Evolutionary conservation across 1,140 invertebrate genomes (phyloP), one percentile per base, ranked within the genome.

Genomic region (Drosophila ironensis): DNA sequence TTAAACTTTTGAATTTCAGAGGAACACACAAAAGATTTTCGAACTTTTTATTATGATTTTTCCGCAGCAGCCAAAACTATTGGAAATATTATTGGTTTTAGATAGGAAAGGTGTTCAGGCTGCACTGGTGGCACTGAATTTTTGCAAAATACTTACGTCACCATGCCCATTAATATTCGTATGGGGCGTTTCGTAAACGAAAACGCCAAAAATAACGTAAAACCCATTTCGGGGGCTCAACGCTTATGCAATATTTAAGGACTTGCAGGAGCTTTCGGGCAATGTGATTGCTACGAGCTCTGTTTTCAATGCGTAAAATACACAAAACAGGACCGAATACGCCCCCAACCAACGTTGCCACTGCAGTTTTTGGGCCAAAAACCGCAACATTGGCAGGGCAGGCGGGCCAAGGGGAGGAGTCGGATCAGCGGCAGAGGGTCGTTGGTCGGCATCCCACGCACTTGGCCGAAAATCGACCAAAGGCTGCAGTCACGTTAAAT

Each of bases 401-500:
- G 50, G 28, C 27, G 22, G 38, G 19, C 46, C 19, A 38, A 1
- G n/a, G 9, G 28, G 28, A 8, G 9, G n/a, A 11, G 19, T 25
- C 22, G 19, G 14, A 4, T 4, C 4, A 6, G n/a, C 4, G 37
- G 19, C 35, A 12, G 9, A 30, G 14, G 24, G 1, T 7, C 7
- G 40, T 6, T 27, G 44, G 56, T 1, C 1, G 45, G 7, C 30
- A 5, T 14, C 22, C 53, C 59, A 72, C 68, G 69, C 70, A 70
- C 73, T 74, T 84, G 73, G 73, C 51, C 74, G 64, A 86, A 86
- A 86, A 71, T 73, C 78, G 78, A 78, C 78, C 80, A 78, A 78
- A 70, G 78, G 75, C 80, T 84, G 60, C 74, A 86, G 80, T 84
- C 80, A 86, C 80, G 80, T 84, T 84, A 84, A 84, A 84, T 84